Conservation (phyloP, 2,888 invertebrate species). For the Podabrus alpinus region DNA sequence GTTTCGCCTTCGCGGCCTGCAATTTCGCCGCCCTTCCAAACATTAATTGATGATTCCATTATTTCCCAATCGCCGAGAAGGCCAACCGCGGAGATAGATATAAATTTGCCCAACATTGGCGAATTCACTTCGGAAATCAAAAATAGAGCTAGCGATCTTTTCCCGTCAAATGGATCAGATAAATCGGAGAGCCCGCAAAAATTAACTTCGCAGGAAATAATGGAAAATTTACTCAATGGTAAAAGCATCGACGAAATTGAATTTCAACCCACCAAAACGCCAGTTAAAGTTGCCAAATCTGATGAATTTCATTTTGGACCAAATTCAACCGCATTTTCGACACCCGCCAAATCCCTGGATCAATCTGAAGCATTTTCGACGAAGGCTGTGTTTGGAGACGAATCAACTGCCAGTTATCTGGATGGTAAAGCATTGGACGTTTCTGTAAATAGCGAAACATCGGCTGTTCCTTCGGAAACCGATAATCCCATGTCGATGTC, state of each 20-base stretch:
- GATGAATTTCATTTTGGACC: conserved; percentile 68
- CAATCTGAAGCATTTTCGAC: conserved; percentile 59
- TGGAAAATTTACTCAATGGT: conserved; percentile 54
- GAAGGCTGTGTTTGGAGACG: conserved; percentile 59
- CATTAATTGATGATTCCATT: conserved; percentile 52
- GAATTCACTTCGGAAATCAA: conserved; percentile 70
- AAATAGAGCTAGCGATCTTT: conserved; percentile 65
- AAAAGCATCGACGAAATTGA: conserved; percentile 55
- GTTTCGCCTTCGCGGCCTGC: conserved; percentile 62
- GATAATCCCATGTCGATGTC: conserved; percentile 69
- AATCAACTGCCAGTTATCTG: conserved; percentile 52
- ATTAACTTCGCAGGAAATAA: conserved; percentile 48
- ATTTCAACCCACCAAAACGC: conserved; percentile 47
- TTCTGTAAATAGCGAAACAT: conserved; percentile 14
- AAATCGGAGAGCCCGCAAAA: conserved; percentile 32
- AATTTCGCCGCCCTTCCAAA: conserved; percentile 53
- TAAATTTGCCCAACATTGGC: conserved; percentile 60
- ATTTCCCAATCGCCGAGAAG: conserved; percentile 76
- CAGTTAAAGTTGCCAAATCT: conserved; percentile 30
- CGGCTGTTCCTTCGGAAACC: conserved; percentile 51
- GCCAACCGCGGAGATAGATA: conserved; percentile 64
- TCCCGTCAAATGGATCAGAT: conserved; percentile 11
- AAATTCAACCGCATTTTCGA: conserved; percentile 59
- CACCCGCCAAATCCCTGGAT: conserved; percentile 50
- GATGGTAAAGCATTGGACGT: conserved; percentile 29